Conservation (phyloP, 2,797 vertebrate genomes). For the Mormyrus proboscirostris region DNA sequence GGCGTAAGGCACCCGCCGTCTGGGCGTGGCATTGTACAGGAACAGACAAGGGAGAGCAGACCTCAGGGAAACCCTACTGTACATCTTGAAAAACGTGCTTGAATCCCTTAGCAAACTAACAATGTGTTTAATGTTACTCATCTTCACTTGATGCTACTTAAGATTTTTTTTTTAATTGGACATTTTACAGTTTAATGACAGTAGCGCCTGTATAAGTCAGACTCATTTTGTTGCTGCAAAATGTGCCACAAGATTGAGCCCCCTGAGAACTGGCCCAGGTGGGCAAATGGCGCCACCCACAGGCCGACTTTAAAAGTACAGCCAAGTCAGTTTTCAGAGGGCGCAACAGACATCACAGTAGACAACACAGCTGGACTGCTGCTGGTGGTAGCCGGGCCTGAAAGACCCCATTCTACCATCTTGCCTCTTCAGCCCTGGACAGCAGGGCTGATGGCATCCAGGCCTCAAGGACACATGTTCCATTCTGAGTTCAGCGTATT, state of each 20-base stretch:
- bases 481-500: constrained; percentile 17
- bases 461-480: constrained; percentile 18
- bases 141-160: not conserved
- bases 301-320: not conserved
- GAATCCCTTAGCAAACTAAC: not conserved
- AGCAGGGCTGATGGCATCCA: constrained; percentile 5
- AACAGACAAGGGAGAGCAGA: not conserved
- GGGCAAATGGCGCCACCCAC: not conserved
- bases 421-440: constrained; percentile 1
- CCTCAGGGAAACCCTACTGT: not conserved
- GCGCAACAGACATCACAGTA: not conserved
- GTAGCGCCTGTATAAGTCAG: not conserved
- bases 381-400: not conserved
- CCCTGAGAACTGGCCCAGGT: not conserved
- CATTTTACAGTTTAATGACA: not conserved
- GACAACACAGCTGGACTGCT: not conserved
- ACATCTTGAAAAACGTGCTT: not conserved
- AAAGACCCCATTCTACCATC: not conserved
- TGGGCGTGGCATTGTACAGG: not conserved
- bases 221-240: not conserved
- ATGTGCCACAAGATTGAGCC: not conserved
- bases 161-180: not conserved
- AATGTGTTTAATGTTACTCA: not conserved
- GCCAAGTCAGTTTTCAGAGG: not conserved
- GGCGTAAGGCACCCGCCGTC: not conserved